Evolutionary conservation across 2,888 invertebrate species (phyloP).

Genomic region (Cantharis flavilabris): DNA sequence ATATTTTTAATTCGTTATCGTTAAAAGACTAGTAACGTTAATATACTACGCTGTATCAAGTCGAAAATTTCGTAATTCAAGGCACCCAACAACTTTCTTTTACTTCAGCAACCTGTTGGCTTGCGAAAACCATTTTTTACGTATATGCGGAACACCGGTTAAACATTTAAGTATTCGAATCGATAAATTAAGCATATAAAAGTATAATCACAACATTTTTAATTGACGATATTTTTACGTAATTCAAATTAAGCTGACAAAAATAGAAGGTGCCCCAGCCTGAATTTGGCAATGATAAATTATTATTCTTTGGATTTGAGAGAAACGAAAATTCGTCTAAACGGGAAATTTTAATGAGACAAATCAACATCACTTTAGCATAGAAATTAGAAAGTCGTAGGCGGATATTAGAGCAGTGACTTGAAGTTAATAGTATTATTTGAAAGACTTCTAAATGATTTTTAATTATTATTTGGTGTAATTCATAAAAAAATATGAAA

Average conservation of each 20-base stretch:
- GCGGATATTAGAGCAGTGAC: neutral
- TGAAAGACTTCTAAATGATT: neutral
- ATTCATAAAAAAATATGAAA: neutral
- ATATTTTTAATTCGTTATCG: constrained; percentile 32
- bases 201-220: neutral
- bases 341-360: neutral
- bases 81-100: constrained; percentile 35
- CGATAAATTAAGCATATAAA: neutral
- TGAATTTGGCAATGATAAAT: neutral
- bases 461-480: neutral
- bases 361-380: neutral
- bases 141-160: constrained; percentile 11
- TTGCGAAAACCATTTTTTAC: constrained; percentile 17
- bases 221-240: neutral
- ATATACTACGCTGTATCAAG: constrained; percentile 36
- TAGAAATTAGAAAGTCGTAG: constrained; percentile 1
- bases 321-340: neutral
- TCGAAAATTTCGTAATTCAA: constrained; percentile 36
- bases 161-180: neutral
- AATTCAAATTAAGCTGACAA: neutral
- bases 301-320: neutral
- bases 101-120: constrained; percentile 27
- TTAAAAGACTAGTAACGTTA: constrained; percentile 30
- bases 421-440: neutral
- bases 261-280: neutral